These are phyloP conservation scores for Rhingia rostrata DNA, from an alignment of 2,888 invertebrate species.

Conservation along the genomic window DNA sequence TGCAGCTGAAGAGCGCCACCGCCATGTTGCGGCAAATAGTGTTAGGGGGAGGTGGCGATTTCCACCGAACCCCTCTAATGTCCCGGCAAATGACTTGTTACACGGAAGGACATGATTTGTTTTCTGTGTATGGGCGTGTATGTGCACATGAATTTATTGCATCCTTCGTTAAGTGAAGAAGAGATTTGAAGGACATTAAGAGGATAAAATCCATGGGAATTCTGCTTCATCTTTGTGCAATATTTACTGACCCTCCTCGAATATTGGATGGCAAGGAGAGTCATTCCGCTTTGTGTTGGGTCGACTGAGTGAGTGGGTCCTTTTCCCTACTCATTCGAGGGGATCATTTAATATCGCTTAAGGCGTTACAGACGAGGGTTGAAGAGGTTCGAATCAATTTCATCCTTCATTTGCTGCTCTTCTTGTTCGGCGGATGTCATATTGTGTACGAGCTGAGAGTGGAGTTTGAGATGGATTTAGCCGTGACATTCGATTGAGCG, in stretches of 20 bases:
- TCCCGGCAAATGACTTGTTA: constrained; percentile 65
- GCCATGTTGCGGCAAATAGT: constrained; percentile 13
- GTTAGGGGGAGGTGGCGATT: neutral
- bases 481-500: constrained; percentile 37
- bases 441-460: neutral
- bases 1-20: constrained; percentile 44
- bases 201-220: constrained; percentile 38
- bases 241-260: constrained; percentile 41
- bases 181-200: constrained; percentile 60
- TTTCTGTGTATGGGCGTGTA: constrained; percentile 12
- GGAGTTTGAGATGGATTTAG: neutral
- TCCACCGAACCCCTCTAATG: constrained; percentile 11
- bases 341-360: constrained; percentile 55
- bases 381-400: constrained; percentile 39
- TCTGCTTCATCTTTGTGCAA: constrained; percentile 40
- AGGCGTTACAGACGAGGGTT: neutral
- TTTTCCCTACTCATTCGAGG: constrained; percentile 1
- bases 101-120: constrained; percentile 59
- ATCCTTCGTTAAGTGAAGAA: constrained; percentile 59
- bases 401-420: constrained; percentile 46
- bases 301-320: neutral
- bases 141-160: constrained; percentile 63
- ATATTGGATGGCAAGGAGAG: neutral
- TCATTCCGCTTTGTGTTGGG: constrained; percentile 3
- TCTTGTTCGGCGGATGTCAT: constrained; percentile 12